Base-by-base conservation (phyloP, 2,797 vertebrate species). In the Emydoidea blandingii region DNA sequence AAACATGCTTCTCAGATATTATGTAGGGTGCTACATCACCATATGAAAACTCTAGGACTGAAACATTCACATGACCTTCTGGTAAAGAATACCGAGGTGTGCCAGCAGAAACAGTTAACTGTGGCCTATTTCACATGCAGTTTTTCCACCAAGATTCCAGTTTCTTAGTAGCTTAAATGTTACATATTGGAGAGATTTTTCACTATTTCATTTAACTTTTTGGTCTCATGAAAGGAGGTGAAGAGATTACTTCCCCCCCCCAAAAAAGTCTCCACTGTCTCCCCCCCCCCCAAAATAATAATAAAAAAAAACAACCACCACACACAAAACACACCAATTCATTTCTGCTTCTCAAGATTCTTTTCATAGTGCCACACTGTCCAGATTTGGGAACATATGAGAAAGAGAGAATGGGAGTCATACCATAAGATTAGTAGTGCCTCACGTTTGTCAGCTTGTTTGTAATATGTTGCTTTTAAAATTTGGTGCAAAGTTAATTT, bases 21-120 rank as follows among this genome's bases (percentile, higher is more conserved):
- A 37, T 6, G 15, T 62, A 29, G 5, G 47, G 79, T 1, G n/a
- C 7, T 3, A 83, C 79, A 53, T 80, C 82, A 5, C 50, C 7
- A 27, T 68, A 27, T 5, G 15, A 49, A 41, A 57, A 47, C 34
- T 23, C n/a, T 34, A 62, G 31, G 47, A 59, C 14, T 2, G 37
- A 83, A 76, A 19, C 8, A 59, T 31, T 78, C 49, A 62, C 62
- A 34, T 1, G 4, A 9, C 47, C 15, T 65, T 52, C 2, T 16
- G 59, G 37, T 52, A n/a, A 47, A 25, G 23, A 65, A 47, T 1
- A 0, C 1, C 5, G 0, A 12, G 34, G 54, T 1, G 4, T 0
- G 16, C n/a, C 27, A 85, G 83, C 37, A 37, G 8, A n/a, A 19
- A 14, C 12, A 31, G 29, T 31, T 14, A 29, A n/a, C 62, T 12